Conservation (phyloP, 2,888 invertebrate species). For the Drosophila siamana region DNA sequence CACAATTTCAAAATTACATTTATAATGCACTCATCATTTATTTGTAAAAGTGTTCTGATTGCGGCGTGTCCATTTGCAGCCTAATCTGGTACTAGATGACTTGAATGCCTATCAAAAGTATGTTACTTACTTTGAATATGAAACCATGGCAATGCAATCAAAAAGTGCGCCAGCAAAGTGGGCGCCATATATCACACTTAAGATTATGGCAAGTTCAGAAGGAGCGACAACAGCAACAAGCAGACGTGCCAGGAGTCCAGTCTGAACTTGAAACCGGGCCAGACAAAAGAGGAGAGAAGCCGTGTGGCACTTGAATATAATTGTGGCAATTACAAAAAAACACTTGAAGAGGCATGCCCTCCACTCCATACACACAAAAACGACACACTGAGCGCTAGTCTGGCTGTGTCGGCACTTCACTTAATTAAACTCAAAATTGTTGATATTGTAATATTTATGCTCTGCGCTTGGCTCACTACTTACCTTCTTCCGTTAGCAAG, state of each 20-base stretch:
- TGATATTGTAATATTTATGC: conserved; percentile 58
- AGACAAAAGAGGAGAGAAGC: conserved; percentile 22
- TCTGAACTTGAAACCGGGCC: conserved; percentile 13
- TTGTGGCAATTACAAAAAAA: conserved; percentile 62
- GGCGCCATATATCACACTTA: conserved; percentile 54
- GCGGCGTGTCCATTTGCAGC: not conserved
- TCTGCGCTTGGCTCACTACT: conserved; percentile 22
- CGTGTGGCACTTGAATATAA: conserved; percentile 62
- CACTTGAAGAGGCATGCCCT: conserved; percentile 30
- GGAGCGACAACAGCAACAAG: not conserved
- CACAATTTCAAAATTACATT: not conserved
- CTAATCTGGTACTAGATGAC: conserved; percentile 18
- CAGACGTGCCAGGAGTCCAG: conserved; percentile 17
- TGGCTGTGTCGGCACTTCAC: conserved; percentile 46
- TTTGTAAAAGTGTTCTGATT: not conserved
- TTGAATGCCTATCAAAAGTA: conserved; percentile 41
- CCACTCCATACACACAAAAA: not conserved
- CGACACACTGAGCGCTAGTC: conserved; percentile 4
- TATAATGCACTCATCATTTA: not conserved
- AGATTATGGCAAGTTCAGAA: conserved; percentile 45
- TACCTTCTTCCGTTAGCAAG: not conserved
- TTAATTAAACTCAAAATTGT: conserved; percentile 72
- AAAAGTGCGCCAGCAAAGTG: conserved; percentile 42
- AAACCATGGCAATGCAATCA: conserved; percentile 51
- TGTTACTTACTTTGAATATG: conserved; percentile 41